Evolutionary conservation across 2,888 invertebrate species (phyloP).

Genomic region (Epirrhoe tristata): DNA sequence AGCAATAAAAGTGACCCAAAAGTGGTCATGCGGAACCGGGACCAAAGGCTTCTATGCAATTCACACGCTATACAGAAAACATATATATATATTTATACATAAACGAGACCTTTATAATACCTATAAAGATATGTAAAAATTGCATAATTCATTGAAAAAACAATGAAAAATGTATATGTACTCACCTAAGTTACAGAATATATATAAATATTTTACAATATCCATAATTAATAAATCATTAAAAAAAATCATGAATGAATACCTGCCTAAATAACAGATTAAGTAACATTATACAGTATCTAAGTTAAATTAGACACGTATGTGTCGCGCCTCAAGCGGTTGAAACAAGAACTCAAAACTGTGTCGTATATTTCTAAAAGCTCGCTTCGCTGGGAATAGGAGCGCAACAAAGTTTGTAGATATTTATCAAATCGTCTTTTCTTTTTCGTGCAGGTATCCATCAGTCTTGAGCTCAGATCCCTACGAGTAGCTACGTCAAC

Average conservation of each 20-base stretch:
- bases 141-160: not conserved
- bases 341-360: slow-evolving; percentile 62
- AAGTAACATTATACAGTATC: not conserved
- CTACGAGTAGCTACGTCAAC: slow-evolving; percentile 20
- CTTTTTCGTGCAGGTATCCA: slow-evolving; percentile 47
- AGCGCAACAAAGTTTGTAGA: slow-evolving; percentile 68
- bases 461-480: slow-evolving; percentile 21
- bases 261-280: not conserved
- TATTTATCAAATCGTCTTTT: slow-evolving; percentile 73
- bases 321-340: slow-evolving; percentile 53
- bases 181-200: not conserved
- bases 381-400: slow-evolving; percentile 60
- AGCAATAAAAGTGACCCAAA: slow-evolving; percentile 36
- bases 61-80: slow-evolving; percentile 33
- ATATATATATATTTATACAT: not conserved
- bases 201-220: not conserved
- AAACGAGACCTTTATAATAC: not conserved
- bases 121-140: no score
- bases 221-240: not conserved
- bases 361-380: slow-evolving; percentile 69
- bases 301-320: slow-evolving; percentile 1
- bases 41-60: slow-evolving; percentile 31
- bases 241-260: no score
- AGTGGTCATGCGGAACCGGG: slow-evolving; percentile 27
- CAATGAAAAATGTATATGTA: not conserved